These are phyloP conservation scores for Caenorhabditis wallacei DNA, from an alignment of 2,888 invertebrate genomes.

Conservation along the genomic window DNA sequence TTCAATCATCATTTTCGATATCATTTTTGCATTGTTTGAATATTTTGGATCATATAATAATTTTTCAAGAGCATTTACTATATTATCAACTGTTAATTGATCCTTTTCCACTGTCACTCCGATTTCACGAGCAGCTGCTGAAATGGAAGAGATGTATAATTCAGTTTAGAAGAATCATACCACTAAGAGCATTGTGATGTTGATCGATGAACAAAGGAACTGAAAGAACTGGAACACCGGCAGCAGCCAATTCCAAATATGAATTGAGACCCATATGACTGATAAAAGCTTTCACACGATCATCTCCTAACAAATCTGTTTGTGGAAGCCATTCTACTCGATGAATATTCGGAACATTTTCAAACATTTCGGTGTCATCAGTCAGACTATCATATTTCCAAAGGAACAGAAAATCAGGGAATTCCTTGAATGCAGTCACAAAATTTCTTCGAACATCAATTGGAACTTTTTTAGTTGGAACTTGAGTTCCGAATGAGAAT, in stretches of 20 bases:
- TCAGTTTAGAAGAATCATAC: conserved; percentile 10
- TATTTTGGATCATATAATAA: conserved; percentile 58
- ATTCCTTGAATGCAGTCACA: conserved; percentile 70
- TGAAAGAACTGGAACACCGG: conserved; percentile 71
- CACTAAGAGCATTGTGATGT: conserved; percentile 58
- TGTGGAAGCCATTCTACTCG: conserved; percentile 76
- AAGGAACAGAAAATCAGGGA: conserved; percentile 70
- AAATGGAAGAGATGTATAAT: conserved; percentile 2
- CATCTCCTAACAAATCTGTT: conserved; percentile 66
- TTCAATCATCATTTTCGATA: conserved; percentile 58
- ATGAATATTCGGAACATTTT: conserved; percentile 67
- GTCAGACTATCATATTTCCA: conserved; percentile 73
- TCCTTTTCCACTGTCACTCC: conserved; percentile 54
- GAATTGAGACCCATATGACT: conserved; percentile 75
- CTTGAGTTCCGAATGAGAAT: conserved; percentile 76
- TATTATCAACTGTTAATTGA: conserved; percentile 45
- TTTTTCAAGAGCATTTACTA: conserved; percentile 40
- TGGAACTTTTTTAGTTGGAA: conserved; percentile 54
- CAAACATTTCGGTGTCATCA: conserved; percentile 59
- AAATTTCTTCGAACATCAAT: conserved; percentile 64
- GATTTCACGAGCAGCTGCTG: conserved; percentile 49
- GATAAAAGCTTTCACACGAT: conserved; percentile 68
- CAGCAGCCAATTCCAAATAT: conserved; percentile 66
- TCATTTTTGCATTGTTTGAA: conserved; percentile 45
- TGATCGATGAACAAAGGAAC: conserved; percentile 76